Evolutionary conservation across 2,888 invertebrate genomes (phyloP), one percentile per base, ranked within the genome.

Genomic region (Andrena hattorfiana): DNA sequence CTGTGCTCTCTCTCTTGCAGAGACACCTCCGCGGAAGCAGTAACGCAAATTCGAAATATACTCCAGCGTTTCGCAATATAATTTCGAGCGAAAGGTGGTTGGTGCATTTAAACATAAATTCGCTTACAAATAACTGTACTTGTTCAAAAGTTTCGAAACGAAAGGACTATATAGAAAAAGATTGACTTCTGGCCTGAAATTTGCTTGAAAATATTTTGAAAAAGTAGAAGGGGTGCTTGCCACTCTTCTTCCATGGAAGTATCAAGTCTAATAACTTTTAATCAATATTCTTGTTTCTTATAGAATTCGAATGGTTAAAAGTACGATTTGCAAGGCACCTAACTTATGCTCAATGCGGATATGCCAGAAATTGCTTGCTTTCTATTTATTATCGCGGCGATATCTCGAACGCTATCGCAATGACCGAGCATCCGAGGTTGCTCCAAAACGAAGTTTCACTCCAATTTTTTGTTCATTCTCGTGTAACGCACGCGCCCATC

Each of bases 401-500:
- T 56, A 56, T 35, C 42, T 6, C 16, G 68, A 59, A 23, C 20
- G 16, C 6, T 60, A 75, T 49, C 49, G 60, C n/a, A 62, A 60
- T 23, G 56, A 56, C 59, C 66, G 20, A 54, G 23, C 48, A 56
- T 51, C 16, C 59, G n/a, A n/a, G 59, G 49, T 68, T 30, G 10
- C 23, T 30, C 32, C 26, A n/a, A 69, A 75, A 60, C 32, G 59
- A 59, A 49, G 35, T 68, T 78, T 78, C 51, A 42, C 56, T 30
- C 28, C 0, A 42, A 54, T 48, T 60, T 75, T 67, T 78, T 73
- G 72, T 78, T 79, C 59, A n/a, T 30, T 66, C 73, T 77, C 73
- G 82, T 67, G 63, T 62, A 76, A 70, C 67, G 8, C 62, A 54
- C 67, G 62, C 63, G 32, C 66, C 72, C 59, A 68, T 80, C 78